Evolutionary conservation across 2,888 invertebrate species (phyloP), one percentile per base, ranked within the genome.

Genomic region (Hybos culiciformis): DNA sequence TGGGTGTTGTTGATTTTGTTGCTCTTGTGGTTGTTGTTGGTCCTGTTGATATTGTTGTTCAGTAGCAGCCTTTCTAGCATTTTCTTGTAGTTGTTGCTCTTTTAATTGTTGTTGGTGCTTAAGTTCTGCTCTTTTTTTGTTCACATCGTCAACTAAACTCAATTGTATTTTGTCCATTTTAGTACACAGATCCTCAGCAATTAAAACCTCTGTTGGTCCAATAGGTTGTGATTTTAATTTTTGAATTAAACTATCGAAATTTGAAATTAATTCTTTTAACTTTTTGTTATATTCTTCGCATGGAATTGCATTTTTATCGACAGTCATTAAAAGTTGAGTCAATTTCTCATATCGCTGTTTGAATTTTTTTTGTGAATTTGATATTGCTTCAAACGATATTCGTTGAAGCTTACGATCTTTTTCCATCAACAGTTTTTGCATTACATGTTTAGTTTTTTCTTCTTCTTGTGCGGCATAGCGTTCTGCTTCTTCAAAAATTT

Each of bases 321-420:
- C 51, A 0, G 58, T 55, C 37, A 59, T 60, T 5, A 74, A 55
- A n/a, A 71, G 52, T 14, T 62, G 59, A 4, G 66, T 66, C 37
- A 79, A 72, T 46, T 71, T 69, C 60, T 73, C 72, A 53, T 74
- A 77, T 47, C 69, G 64, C n/a, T 57, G 55, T 41, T 68, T 68
- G 51, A 78, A 76, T 52, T 70, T 71, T 1, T 68, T 66, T 49
- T 78, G 75, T 49, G 72, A 72, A 34, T 70, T 68, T 20, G 71
- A 70, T 15, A 79, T 70, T 1, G 70, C 66, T n/a, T 75, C 72
- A 49, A 75, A 67, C 0, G 56, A 56, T 2, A 62, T 54, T 12
- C 54, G 36, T 24, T 58, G 54, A 3, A 62, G 43, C 24, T 58
- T 55, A 12, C 54, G 51, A 26, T 58, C 53, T 4, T 55, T 56